A percentile compares a stretch with the other conserved stretches of the same genome.
phyloP scores from a whole-genome alignment of 2,797 vertebrate species.

The Chiloscyllium punctatum region DNA sequence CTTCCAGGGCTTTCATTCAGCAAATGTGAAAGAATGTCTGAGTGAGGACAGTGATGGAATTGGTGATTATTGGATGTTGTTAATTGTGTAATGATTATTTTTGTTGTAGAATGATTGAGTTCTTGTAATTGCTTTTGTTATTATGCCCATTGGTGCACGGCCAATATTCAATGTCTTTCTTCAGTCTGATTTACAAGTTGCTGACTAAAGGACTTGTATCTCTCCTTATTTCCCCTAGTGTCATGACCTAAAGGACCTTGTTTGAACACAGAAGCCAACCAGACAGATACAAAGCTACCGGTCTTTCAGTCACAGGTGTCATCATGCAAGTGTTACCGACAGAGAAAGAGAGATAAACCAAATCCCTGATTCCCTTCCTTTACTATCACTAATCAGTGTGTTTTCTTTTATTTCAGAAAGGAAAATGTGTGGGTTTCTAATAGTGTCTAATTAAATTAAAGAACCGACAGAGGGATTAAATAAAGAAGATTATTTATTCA shows the following conservation, averaged over 20 bases:
- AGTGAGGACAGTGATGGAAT: background rate
- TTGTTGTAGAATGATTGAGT: background rate
- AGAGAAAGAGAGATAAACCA: background rate
- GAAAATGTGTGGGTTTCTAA: too few species aligned
- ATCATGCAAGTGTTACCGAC: background rate
- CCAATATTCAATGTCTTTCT: background rate
- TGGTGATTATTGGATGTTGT: background rate
- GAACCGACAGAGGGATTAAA: too few species aligned
- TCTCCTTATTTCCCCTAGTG: background rate
- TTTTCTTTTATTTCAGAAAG: too few species aligned
- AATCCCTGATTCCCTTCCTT: too few species aligned
- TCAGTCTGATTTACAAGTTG: background rate
- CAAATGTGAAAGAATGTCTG: too few species aligned
- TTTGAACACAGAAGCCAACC: background rate
- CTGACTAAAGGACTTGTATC: background rate
- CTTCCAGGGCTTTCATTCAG: too few species aligned
- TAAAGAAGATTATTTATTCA: too few species aligned
- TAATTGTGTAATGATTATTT: constrained; percentile 2
- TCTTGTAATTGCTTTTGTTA: background rate
- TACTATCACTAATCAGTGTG: too few species aligned
- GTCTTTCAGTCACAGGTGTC: background rate
- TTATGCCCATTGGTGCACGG: background rate
- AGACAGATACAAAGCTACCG: background rate
- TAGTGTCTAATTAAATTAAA: too few species aligned
- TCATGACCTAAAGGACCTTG: background rate